phyloP scores from a whole-genome alignment of 2,888 invertebrate genomes.

The Silvanus unidentatus region DNA sequence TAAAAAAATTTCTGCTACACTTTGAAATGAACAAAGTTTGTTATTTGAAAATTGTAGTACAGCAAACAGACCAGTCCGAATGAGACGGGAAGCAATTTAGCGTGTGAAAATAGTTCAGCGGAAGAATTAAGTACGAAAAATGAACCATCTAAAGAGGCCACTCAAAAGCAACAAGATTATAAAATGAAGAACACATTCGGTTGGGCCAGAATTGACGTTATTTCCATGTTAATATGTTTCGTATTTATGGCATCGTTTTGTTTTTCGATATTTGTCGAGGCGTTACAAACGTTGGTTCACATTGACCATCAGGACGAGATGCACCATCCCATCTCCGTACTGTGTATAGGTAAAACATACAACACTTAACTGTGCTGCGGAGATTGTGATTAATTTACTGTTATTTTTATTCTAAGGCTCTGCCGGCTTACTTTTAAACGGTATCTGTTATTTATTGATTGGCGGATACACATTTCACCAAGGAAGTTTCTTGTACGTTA shows the following conservation, averaged over 20 bases:
- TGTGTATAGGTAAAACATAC: slow-evolving; percentile 53
- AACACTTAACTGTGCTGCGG: not conserved
- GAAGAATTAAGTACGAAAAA: slow-evolving; percentile 16
- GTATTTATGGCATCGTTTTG: slow-evolving; percentile 78
- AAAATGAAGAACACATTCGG: slow-evolving; percentile 82
- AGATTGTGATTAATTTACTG: not conserved
- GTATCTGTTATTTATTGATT: slow-evolving; percentile 71
- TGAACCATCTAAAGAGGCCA: slow-evolving; percentile 5
- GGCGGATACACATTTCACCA: slow-evolving; percentile 76
- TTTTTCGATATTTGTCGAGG: slow-evolving; percentile 75
- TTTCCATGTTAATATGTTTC: slow-evolving; percentile 74
- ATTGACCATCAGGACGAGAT: slow-evolving; percentile 66
- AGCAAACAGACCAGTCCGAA: slow-evolving; percentile 2
- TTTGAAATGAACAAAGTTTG: too few relatives aligned
- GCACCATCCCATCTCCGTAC: slow-evolving; percentile 68
- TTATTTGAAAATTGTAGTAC: slow-evolving; percentile 15
- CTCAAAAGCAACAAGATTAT: too few relatives aligned
- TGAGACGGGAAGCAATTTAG: too few relatives aligned
- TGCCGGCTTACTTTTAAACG: slow-evolving; percentile 67
- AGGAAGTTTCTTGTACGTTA: slow-evolving; percentile 62
- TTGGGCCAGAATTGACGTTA: slow-evolving; percentile 86
- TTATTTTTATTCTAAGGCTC: slow-evolving; percentile 40
- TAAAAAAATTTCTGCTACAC: not conserved
- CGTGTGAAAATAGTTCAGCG: slow-evolving; percentile 12
- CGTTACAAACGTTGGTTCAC: slow-evolving; percentile 73